phyloP scores from a whole-genome alignment of 1,140 invertebrate genomes.

The Scaptomyza hsui region DNA sequence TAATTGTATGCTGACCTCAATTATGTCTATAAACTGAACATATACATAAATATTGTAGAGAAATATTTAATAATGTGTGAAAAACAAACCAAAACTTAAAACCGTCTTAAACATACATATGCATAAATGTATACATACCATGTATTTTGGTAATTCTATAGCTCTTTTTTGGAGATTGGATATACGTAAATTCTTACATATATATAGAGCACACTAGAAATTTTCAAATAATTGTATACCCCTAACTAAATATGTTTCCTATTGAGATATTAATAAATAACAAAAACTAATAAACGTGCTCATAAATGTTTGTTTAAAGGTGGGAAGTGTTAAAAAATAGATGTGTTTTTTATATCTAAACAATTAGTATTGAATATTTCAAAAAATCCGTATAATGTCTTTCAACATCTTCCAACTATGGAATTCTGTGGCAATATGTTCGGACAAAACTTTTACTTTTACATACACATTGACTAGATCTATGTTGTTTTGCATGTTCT shows the following conservation, averaged over 20 bases:
- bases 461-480: neutral
- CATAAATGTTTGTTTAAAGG: neutral
- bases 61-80: slow-evolving; percentile 43
- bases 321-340: neutral
- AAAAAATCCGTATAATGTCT: neutral
- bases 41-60: slow-evolving; percentile 48
- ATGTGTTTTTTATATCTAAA: too few species aligned
- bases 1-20: slow-evolving; percentile 74
- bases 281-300: slow-evolving; percentile 22
- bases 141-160: slow-evolving; percentile 76
- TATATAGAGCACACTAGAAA: slow-evolving; percentile 18
- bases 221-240: slow-evolving; percentile 36
- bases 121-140: slow-evolving; percentile 49
- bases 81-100: slow-evolving; percentile 35
- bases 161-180: slow-evolving; percentile 71
- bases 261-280: slow-evolving; percentile 55
- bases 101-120: slow-evolving; percentile 69
- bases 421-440: neutral
- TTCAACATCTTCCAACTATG: neutral
- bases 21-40: slow-evolving; percentile 80
- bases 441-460: too few species aligned
- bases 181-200: slow-evolving; percentile 11
- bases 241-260: slow-evolving; percentile 57
- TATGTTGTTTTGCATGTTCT: neutral
- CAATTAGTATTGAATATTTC: too few species aligned